A percentile compares a stretch with the other conserved stretches of the same genome.
phyloP scores from a whole-genome alignment of 2,113 vertebrate species.

The Apus apus region DNA sequence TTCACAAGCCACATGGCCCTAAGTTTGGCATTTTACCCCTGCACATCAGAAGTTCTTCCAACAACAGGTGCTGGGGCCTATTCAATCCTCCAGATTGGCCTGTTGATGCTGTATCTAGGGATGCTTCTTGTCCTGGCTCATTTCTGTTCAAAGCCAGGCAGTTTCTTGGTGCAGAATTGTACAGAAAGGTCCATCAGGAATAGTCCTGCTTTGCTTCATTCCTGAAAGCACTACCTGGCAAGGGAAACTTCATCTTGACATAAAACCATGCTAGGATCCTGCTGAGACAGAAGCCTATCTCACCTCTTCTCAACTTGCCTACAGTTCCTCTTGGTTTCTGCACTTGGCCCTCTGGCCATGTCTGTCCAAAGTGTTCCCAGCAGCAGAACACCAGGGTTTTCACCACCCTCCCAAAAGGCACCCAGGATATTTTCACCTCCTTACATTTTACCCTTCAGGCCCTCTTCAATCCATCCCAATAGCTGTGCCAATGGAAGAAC shows the following conservation, averaged over 20 bases:
- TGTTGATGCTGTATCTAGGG: background rate
- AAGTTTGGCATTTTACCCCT: background rate
- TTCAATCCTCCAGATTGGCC: background rate
- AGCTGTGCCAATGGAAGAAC: too few species aligned
- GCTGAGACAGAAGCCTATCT: background rate
- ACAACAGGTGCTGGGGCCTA: background rate
- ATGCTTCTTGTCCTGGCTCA: background rate
- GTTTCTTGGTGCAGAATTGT: background rate
- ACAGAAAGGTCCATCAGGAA: background rate
- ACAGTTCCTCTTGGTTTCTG: too few species aligned
- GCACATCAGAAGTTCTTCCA: background rate
- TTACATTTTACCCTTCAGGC: too few species aligned
- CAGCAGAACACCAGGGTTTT: too few species aligned
- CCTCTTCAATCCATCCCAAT: too few species aligned
- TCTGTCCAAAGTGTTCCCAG: too few species aligned
- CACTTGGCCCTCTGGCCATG: too few species aligned
- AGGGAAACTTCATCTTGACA: background rate
- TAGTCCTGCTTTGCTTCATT: background rate
- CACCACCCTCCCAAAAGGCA: too few species aligned
- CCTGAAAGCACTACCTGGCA: background rate
- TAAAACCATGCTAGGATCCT: background rate
- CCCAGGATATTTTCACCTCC: too few species aligned
- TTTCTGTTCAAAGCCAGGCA: background rate
- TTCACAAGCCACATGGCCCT: background rate
- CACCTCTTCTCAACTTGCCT: background rate